phyloP scores from a whole-genome alignment of 1,140 invertebrate species.

The Drosophila sechellia region DNA sequence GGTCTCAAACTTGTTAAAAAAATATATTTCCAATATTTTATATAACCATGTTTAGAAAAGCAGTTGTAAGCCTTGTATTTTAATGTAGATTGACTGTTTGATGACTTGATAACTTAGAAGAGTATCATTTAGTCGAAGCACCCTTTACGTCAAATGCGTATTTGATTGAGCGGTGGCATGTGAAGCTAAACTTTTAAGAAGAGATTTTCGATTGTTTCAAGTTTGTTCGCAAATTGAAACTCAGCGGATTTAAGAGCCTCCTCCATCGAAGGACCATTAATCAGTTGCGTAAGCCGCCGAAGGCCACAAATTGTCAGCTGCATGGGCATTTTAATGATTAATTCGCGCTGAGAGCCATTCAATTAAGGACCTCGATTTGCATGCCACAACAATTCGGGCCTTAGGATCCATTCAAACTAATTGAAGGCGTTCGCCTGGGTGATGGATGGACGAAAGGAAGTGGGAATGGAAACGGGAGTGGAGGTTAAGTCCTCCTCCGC shows the following conservation, averaged over 20 bases:
- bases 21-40: too few species aligned
- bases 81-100: too few species aligned
- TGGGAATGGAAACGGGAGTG: neutral
- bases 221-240: constrained; percentile 24
- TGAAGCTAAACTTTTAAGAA: constrained; percentile 18
- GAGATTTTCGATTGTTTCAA: constrained; percentile 63
- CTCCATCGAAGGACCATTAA: constrained; percentile 56
- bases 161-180: constrained; percentile 52
- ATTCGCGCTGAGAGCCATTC: constrained; percentile 64
- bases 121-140: constrained; percentile 1
- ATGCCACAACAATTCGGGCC: constrained; percentile 49
- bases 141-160: neutral
- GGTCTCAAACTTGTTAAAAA: too few species aligned
- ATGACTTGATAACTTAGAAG: too few species aligned
- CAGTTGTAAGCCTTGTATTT: too few species aligned
- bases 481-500: neutral
- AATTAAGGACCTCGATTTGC: constrained; percentile 74
- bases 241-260: constrained; percentile 63
- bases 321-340: constrained; percentile 73
- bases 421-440: constrained; percentile 48
- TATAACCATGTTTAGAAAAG: too few species aligned
- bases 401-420: constrained; percentile 49
- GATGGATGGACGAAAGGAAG: constrained; percentile 54
- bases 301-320: constrained; percentile 68
- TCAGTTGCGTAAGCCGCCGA: constrained; percentile 53